A percentile compares a stretch with the other conserved stretches of the same genome.
Conservation (phyloP, 2,888 invertebrate genomes). For the Watsonalla binaria region DNA sequence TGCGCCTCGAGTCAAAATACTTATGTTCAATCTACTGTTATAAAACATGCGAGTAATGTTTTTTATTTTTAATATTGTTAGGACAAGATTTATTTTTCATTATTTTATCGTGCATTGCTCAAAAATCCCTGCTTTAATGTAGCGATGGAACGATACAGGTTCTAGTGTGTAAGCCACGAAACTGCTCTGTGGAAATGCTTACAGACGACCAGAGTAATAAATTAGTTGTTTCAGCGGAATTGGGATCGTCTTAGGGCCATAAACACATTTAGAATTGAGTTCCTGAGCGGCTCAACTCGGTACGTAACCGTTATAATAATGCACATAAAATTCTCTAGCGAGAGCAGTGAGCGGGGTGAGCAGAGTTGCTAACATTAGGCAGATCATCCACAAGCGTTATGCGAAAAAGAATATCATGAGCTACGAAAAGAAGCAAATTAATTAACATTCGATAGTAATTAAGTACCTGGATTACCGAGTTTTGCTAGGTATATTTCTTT, state of each 20-base stretch:
- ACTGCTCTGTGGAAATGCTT: constrained; percentile 31
- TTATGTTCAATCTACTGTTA: no score
- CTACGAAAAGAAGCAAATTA: neutral
- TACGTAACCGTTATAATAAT: constrained; percentile 55
- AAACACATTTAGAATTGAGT: constrained; percentile 57
- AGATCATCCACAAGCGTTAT: neutral
- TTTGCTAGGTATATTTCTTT: no score
- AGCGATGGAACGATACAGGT: constrained; percentile 7
- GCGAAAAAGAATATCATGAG: neutral
- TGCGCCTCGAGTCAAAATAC: no score
- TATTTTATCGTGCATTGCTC: no score
- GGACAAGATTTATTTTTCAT: no score
- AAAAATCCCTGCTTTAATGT: neutral
- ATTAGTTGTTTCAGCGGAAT: constrained; percentile 54
- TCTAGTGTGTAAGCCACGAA: constrained; percentile 29
- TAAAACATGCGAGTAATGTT: no score
- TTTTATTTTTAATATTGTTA: no score
- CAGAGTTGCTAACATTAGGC: constrained; percentile 43
- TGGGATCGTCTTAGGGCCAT: constrained; percentile 46
- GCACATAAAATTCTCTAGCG: constrained; percentile 59
- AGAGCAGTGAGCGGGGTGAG: constrained; percentile 41
- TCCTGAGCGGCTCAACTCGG: constrained; percentile 33
- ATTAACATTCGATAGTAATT: no score
- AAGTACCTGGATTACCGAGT: no score
- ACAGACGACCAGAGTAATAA: constrained; percentile 39